Percentiles rank a stretch among this genome's conserved stretches.
These are phyloP conservation scores for Catalaphyllia jardinei DNA, from an alignment of 64 coral and sea anemone species.

Conservation along the genomic window DNA sequence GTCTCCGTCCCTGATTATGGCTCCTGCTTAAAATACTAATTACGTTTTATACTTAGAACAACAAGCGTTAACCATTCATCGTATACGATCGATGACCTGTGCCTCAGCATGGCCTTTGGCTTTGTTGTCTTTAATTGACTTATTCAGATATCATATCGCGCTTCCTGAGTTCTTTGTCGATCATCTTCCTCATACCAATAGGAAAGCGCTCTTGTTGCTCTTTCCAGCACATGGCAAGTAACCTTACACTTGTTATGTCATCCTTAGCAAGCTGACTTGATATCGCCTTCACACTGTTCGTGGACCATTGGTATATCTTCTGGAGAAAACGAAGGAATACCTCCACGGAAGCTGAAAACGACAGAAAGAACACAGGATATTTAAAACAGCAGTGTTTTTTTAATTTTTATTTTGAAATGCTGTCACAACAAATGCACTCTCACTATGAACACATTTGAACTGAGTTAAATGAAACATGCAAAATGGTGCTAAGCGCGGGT, in stretches of 20 bases:
- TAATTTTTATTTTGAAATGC: not conserved
- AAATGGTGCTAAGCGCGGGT: no score
- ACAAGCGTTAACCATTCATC: no score
- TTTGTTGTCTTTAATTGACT: not conserved
- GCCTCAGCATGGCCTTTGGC: not conserved
- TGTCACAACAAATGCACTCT: not conserved
- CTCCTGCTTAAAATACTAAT: no score
- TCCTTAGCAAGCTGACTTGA: not conserved
- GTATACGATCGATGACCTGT: not conserved
- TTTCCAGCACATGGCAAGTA: constrained; percentile 50
- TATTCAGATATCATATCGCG: not conserved
- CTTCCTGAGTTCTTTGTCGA: constrained; percentile 32
- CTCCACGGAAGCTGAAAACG: constrained; percentile 20
- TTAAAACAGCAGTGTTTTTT: no score
- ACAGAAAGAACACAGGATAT: not conserved
- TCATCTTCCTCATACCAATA: not conserved
- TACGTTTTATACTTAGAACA: no score
- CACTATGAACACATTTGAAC: no score
- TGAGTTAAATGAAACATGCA: no score
- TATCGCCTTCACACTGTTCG: not conserved
- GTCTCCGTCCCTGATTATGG: no score
- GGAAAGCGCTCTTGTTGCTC: not conserved
- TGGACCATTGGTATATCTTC: constrained; percentile 25
- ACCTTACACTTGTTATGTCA: constrained; percentile 40
- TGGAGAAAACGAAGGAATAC: constrained; percentile 40